Evolutionary conservation across 2,113 vertebrate genomes (phyloP).

Genomic region (Marcusenius ussheri): DNA sequence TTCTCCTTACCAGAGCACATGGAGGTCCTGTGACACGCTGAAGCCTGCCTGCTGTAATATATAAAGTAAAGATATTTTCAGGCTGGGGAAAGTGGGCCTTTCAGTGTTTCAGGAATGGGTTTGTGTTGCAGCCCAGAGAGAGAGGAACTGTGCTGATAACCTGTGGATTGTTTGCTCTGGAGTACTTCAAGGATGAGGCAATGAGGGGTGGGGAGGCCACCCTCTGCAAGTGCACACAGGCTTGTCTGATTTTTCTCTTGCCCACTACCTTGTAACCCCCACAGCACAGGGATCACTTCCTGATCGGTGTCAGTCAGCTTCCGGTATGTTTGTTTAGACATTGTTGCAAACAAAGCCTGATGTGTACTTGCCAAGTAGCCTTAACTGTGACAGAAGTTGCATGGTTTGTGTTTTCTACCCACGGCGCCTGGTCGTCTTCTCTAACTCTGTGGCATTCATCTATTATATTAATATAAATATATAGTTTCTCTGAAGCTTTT

Average conservation of each 20-base stretch:
- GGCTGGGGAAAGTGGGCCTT: not conserved
- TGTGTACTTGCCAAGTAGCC: not conserved
- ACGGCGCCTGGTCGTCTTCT: not conserved
- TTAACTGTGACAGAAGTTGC: not conserved
- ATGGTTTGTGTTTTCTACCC: not conserved
- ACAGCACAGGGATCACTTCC: not conserved
- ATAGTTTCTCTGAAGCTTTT: not conserved
- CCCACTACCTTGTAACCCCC: not conserved
- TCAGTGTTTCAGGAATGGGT: not conserved
- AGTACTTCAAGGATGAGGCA: not conserved
- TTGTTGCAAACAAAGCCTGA: not conserved
- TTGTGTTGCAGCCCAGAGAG: not conserved
- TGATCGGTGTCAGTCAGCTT: not conserved
- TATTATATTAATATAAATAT: not conserved
- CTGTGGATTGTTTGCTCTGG: not conserved
- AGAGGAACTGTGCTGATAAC: not conserved
- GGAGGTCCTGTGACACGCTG: slow-evolving; percentile 25
- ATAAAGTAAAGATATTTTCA: not conserved
- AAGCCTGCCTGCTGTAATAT: slow-evolving; percentile 21
- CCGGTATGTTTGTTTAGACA: not conserved
- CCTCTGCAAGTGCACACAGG: not conserved
- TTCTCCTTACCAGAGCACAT: slow-evolving; percentile 40
- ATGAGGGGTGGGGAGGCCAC: not conserved
- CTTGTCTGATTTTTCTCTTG: not conserved
- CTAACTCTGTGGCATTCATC: not conserved